phyloP scores from a whole-genome alignment of 2,888 invertebrate species.

The Tetragonula carbonaria region DNA sequence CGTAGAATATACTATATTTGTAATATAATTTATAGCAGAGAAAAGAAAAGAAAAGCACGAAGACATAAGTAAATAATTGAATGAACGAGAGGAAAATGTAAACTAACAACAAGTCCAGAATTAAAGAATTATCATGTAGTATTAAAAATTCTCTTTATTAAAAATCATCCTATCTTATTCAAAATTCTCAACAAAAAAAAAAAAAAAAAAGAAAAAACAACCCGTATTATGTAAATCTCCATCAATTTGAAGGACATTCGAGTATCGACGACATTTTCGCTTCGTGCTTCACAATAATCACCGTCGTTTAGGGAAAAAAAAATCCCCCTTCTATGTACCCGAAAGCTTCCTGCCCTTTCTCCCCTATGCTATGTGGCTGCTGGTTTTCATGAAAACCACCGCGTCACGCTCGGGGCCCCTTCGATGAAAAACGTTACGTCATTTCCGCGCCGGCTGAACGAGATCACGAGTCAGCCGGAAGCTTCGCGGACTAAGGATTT shows the following conservation, averaged over 20 bases:
- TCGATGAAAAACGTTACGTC: slow-evolving; percentile 15
- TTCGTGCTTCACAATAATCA: not conserved
- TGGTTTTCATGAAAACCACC: not conserved
- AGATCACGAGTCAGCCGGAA: not conserved
- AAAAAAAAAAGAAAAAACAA: not conserved
- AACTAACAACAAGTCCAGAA: too few relatives aligned
- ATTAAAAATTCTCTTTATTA: too few relatives aligned
- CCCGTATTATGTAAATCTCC: not conserved
- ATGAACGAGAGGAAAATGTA: too few relatives aligned
- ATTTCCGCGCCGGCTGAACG: slow-evolving; percentile 10
- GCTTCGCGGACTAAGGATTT: not conserved
- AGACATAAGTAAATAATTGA: too few relatives aligned
- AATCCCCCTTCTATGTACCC: too few relatives aligned
- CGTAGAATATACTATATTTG: too few relatives aligned
- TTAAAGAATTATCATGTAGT: too few relatives aligned
- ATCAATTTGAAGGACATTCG: not conserved
- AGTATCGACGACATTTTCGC: not conserved
- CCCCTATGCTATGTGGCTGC: too few relatives aligned
- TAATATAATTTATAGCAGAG: too few relatives aligned
- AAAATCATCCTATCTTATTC: too few relatives aligned
- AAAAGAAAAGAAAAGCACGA: too few relatives aligned
- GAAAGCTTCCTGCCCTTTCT: not conserved
- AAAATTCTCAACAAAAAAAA: too few relatives aligned
- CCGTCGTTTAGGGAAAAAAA: not conserved
- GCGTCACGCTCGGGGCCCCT: not conserved